Conservation (phyloP, 2,113 vertebrate species). For the Anthoscopus minutus region DNA sequence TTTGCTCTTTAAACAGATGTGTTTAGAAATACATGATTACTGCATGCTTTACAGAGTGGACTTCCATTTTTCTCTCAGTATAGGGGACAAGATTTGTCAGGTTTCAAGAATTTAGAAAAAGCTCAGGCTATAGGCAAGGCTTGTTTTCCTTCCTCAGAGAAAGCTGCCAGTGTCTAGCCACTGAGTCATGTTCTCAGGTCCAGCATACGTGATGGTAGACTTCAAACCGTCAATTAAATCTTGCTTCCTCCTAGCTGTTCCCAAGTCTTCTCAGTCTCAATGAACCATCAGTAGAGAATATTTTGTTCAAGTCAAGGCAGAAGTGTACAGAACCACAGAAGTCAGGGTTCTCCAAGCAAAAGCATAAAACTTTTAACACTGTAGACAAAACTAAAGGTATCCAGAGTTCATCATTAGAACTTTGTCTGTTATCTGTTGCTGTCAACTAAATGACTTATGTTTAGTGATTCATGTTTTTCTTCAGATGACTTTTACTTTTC, state of each 20-base stretch:
- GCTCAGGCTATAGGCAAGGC: not conserved
- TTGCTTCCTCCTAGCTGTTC: not conserved
- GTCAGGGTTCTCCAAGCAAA: not conserved
- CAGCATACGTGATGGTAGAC: not conserved
- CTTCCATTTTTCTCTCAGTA: not conserved
- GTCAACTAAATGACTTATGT: not conserved
- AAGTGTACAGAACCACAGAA: not conserved
- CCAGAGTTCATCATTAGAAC: not conserved
- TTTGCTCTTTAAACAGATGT: not conserved
- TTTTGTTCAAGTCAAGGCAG: not conserved
- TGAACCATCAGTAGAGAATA: not conserved
- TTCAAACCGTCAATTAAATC: not conserved
- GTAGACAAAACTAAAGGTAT: not conserved
- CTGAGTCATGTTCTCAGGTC: not conserved
- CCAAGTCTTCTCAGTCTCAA: not conserved
- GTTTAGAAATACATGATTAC: not conserved
- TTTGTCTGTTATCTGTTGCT: not conserved
- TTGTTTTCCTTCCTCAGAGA: not conserved
- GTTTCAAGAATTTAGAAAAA: not conserved
- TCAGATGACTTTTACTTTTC: not conserved
- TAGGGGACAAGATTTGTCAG: not conserved
- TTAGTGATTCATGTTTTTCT: not conserved
- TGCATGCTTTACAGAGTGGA: not conserved
- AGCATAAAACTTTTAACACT: not conserved
- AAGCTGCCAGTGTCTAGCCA: not conserved